Evolutionary conservation across 2,797 vertebrate genomes (phyloP), one percentile per base, ranked within the genome.

Genomic region (Chelidonichthys spinosus): DNA sequence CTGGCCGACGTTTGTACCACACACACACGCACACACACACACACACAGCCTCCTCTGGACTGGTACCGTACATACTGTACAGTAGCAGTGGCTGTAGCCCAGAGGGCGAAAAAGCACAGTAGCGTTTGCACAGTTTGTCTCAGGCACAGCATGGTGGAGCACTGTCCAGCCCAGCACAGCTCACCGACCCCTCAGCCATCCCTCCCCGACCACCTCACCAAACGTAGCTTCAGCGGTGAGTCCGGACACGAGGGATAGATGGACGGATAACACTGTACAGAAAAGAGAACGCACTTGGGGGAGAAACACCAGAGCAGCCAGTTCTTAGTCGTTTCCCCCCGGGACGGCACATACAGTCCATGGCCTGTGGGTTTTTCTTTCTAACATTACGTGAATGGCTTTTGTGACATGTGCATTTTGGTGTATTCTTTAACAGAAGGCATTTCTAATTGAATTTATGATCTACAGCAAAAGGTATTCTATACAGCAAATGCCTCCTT

Each of bases 61-160:
- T 55, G 72, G 42, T 70, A 52, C 76, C 14, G 47, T 39, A 60
- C 69, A 40, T 49, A 61, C 78, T 63, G 73, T 72, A 66, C 52
- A 50, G 75, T 78, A 84, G 74, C 59, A 67, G 64, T 42, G 15
- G 55, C 42, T 32, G 66, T 70, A 69, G 69, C 74, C 73, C 54
- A 9, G 85, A 88, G 85, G 82, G 62, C 5, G 11, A 32, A 82
- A 79, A 81, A 85, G 86, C 90, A 92, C 91, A 87, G 92, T 93
- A 90, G 87, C 82, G 67, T 91, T 93, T 92, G 91, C 93, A 92
- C 92, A 92, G 91, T 92, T 92, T 84, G 92, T 93, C 93, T 95
- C 93, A 94, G 94, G 94, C 94, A 86, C 82, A 89, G 87, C 81
- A 81, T 32, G 85, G 86, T 83, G 82, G 84, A 89, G 84, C 85